A percentile compares a stretch with the other conserved stretches of the same genome.
These are phyloP conservation scores for Malurus leucopterus DNA, from an alignment of 2,797 vertebrate species.

Conservation along the genomic window DNA sequence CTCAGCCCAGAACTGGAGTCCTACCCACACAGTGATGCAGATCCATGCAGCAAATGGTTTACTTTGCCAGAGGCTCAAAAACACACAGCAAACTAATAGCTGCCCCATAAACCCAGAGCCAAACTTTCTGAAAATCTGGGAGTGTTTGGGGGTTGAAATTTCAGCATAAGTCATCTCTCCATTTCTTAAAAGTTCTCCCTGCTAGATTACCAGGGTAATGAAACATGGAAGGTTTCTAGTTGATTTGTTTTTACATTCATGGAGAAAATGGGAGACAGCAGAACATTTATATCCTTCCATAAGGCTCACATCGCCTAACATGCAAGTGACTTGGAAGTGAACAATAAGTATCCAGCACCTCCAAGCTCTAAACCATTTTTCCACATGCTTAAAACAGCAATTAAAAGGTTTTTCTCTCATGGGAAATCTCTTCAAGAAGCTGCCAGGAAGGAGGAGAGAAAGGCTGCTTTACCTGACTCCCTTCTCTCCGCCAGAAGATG, in stretches of 20 bases:
- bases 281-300: background rate
- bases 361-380: background rate
- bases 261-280: background rate
- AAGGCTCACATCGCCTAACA: background rate
- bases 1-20: background rate
- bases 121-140: background rate
- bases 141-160: background rate
- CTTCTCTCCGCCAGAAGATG: conserved; percentile 97
- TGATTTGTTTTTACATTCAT: background rate
- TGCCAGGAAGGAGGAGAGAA: background rate
- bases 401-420: background rate
- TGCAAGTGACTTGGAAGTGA: background rate
- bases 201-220: background rate
- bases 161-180: background rate
- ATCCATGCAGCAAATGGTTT: background rate
- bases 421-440: background rate
- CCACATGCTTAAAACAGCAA: background rate
- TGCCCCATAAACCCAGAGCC: background rate
- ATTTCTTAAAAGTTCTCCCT: background rate
- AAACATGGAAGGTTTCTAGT: background rate
- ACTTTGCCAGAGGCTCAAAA: background rate
- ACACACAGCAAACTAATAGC: background rate
- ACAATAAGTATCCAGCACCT: background rate
- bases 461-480: conserved; percentile 88
- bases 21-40: background rate